Conservation (phyloP, 2,888 invertebrate species). For the Malthinus flaveolus region DNA sequence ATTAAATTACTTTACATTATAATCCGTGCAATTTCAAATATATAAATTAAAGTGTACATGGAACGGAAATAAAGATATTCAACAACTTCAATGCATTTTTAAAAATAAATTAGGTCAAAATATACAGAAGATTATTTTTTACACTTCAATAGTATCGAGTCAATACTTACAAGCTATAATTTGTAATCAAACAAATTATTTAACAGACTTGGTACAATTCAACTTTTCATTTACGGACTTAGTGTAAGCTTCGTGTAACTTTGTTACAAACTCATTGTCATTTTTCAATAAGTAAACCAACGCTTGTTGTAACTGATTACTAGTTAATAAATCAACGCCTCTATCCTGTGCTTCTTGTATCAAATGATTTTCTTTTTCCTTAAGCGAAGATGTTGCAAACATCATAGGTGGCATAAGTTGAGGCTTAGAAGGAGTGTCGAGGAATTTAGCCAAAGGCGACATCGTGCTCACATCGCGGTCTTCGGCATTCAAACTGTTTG, state of each 20-base stretch:
- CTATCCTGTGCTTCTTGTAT: conserved; percentile 31
- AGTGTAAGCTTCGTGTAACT: conserved; percentile 90
- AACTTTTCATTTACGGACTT: conserved; percentile 73
- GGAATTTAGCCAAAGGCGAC: conserved; percentile 62
- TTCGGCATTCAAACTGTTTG: conserved; percentile 31
- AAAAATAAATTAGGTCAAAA: no score
- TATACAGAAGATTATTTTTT: no score
- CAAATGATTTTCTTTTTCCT: conserved; percentile 33
- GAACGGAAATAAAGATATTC: no score
- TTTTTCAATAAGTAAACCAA: conserved; percentile 84
- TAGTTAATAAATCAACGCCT: conserved; percentile 75
- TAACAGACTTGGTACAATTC: conserved; percentile 17
- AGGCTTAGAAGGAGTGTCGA: conserved; percentile 65
- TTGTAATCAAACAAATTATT: conserved; percentile 14
- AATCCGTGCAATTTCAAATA: no score
- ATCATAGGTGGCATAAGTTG: conserved; percentile 85
- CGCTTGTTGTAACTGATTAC: conserved; percentile 87
- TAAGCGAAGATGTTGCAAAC: conserved; percentile 65
- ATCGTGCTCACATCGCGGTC: conserved; percentile 38
- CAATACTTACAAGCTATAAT: no score
- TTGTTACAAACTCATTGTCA: conserved; percentile 85
- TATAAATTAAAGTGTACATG: no score
- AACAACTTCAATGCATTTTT: no score
- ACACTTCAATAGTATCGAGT: no score
- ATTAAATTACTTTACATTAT: no score